Base-by-base conservation (phyloP, 1,140 invertebrate genomes). In the Lutraria rhynchaena region DNA sequence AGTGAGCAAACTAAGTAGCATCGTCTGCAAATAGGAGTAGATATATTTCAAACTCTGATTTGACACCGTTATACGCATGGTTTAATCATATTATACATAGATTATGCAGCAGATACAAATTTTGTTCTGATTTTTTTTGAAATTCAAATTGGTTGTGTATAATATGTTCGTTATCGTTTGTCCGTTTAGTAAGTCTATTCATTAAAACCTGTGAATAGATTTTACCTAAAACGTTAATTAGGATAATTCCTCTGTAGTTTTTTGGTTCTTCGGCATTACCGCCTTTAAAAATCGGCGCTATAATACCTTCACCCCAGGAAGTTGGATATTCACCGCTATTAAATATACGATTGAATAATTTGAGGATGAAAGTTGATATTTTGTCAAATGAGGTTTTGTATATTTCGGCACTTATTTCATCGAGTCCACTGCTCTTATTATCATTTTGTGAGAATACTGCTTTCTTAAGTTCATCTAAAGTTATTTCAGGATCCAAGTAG, bases 51-150 rank as follows among this genome's bases (percentile, higher is more conserved):
- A 29, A 33, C 19, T 31, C 7, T 60, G 7, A 9, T 29, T 9
- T 74, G 58, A 58, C 60, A 74, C 15, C 71, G 17, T n/a, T n/a
- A n/a, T 41, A 74, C 55, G 29, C 41, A 19, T 37, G 33, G 17
- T 74, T 74, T 74, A 15, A 74, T 55, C 9, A 22, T 17, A 27
- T 19, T 49, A 58, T 74, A 74, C 71, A 74, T 74, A 41, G 15
- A 9, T 60, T 41, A 7, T 22, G 60, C 4, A 3, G 29, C 55
- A 5, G n/a, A 58, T 41, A 74, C 35, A 44, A 74, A 74, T 60
- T 44, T 19, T 31, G 71, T 31, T 22, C 71, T 74, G 3, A 74
- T 15, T 35, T 11, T 44, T 41, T 41, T n/a, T 65, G 61, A 41
- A 41, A 41, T 9, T 35, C 37, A 24, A 65, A 60, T 29, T 60